Base-by-base conservation (phyloP, 2,888 invertebrate species). In the Strigamia maritima region DNA sequence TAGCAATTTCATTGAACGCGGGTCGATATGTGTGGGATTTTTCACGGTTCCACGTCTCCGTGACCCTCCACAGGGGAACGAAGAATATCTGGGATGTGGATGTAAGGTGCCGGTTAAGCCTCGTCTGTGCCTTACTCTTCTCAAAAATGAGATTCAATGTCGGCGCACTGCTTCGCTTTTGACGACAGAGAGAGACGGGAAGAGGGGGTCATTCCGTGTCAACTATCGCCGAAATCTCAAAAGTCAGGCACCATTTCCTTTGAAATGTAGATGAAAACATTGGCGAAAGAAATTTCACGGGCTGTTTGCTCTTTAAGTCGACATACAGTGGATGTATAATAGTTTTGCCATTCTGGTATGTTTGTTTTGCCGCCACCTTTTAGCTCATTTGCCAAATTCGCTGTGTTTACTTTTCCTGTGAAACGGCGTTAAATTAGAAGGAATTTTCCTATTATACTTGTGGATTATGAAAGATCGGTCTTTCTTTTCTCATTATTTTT, bases 171-270 rank as follows among this genome's bases (percentile, higher is more conserved):
- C 70, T 70, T 14, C n/a, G 70, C 28, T 16, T n/a, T 70, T 16
- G 70, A 70, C 70, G 70, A 28, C 70, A 70, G 70, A 70, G 70
- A 16, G 70, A 70, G 70, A 70, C 70, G 54, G 35, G 35, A 10
- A 6, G 35, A 6, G 70, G 70, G 70, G 70, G 70, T 70, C 70
- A 70, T 70, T 70, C 70, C 70, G 28, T 28, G 70, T 70, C 70
- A 70, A 28, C 70, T 70, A 70, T 70, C 70, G 70, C 70, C 70
- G 14, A 70, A 70, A 70, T 70, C 70, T 70, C 70, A 70, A 70
- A 70, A 28, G 70, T 70, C 70, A 70, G 70, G 70, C 70, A 28
- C 70, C 70, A 70, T 70, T 70, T 70, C 70, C 26, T 70, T 70
- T 70, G 70, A 70, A 70, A 70, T 70, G 70, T 28, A 70, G 28